Base-by-base conservation (phyloP, 1,140 invertebrate genomes). In the Adelges cooleyi region DNA sequence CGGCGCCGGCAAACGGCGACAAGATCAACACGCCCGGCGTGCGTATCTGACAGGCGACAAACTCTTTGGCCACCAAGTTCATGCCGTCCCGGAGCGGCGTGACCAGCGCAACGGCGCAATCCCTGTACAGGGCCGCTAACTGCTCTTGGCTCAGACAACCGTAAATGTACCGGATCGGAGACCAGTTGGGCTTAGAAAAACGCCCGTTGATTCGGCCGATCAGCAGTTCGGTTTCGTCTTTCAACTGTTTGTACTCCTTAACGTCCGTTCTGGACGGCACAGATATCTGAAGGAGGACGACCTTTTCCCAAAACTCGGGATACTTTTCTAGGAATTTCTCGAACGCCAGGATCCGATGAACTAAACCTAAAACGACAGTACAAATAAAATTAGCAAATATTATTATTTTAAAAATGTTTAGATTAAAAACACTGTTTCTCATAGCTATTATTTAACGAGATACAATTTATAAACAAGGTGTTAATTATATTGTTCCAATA, bases 31-130 rank as follows among this genome's bases (percentile, higher is more conserved):
- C 90, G 8, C 91, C 91, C 0, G 90, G 89, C 13, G 82, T 82
- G 68, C 90, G 89, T 9, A 92, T 92, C 75, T 93, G 90, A 72
- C 90, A 93, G 5, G 90, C 90, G 2, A 93, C 90, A 71, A 91
- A 94, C 74, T 95, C 91, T 75, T 95, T 94, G 5, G 90, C 90
- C 0, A 94, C 90, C 40, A 93, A 77, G 76, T 92, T 93, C 90
- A 93, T 92, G 48, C 91, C 91, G 73, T 94, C 91, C 46, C 90
- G 77, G 0, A 93, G 74, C 0, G 90, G 90, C 0, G 90, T 92
- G 0, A 94, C 90, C 17, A 93, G 74, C 18, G 86, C 89, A 0
- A 95, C 89, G 0, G 87, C 84, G 0, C 89, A 83, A 71, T 92
- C 90, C 17, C 89, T 78, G 74, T 92, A 92, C 68, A 91, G 86